Conservation (phyloP, 1,140 invertebrate species). For the Olivierus martensii region DNA sequence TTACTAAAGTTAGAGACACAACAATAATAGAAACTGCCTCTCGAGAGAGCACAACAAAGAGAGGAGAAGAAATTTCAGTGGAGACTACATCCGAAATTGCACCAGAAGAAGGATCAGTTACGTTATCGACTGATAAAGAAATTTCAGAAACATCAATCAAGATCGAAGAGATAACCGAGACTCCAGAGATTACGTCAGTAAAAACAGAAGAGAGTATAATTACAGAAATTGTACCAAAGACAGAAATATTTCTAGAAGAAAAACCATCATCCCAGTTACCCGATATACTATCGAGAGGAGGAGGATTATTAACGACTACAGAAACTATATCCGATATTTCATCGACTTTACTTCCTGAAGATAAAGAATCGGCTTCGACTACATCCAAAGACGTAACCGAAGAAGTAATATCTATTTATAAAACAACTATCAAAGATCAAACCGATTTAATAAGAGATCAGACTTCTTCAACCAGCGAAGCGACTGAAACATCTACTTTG, state of each 20-base stretch:
- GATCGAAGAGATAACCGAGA: conserved; percentile 15
- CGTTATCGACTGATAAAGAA: conserved; percentile 3
- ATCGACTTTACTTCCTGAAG: conserved; percentile 1
- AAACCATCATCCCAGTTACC: conserved; percentile 5
- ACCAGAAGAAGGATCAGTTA: conserved; percentile 5
- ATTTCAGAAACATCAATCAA: conserved; percentile 5
- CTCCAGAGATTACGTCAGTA: neutral
- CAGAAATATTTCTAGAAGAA: neutral
- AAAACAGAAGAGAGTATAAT: too few relatives aligned
- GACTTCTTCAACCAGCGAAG: neutral
- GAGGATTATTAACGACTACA: neutral
- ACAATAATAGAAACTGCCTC: neutral
- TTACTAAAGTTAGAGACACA: neutral
- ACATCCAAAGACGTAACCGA: conserved; percentile 7
- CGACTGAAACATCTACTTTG: conserved; percentile 1
- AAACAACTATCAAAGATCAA: too few relatives aligned
- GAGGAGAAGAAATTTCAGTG: conserved; percentile 4
- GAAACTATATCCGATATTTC: conserved; percentile 8
- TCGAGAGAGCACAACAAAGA: neutral
- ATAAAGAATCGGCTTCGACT: conserved; percentile 5
- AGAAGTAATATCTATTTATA: neutral
- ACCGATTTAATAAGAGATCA: too few relatives aligned
- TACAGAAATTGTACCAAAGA: too few relatives aligned
- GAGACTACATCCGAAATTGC: conserved; percentile 1
- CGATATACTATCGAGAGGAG: neutral